A percentile compares a stretch with the other conserved stretches of the same genome.
phyloP scores from a whole-genome alignment of 1,140 invertebrate species.

The Solenopsis fugax region DNA sequence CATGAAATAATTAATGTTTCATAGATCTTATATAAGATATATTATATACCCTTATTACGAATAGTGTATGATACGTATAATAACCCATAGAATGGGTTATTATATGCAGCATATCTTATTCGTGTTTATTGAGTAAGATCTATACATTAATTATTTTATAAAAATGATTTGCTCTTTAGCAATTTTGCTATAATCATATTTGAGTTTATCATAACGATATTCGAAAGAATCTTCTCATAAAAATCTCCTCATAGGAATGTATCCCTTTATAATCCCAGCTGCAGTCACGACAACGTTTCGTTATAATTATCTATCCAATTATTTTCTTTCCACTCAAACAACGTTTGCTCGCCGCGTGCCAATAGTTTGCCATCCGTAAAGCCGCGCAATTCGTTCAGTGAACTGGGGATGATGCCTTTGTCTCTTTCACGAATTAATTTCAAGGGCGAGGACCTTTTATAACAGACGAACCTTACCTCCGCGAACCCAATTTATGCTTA shows the following conservation, averaged over 20 bases:
- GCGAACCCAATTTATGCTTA: conserved; percentile 79
- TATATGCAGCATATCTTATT: too few relatives aligned
- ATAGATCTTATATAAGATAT: too few relatives aligned
- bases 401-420: conserved; percentile 60
- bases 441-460: conserved; percentile 70
- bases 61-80: too few relatives aligned
- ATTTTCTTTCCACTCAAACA: conserved; percentile 67
- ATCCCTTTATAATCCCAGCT: not conserved
- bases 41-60: too few relatives aligned
- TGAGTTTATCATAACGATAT: not conserved
- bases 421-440: conserved; percentile 75
- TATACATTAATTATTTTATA: not conserved
- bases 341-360: conserved; percentile 61
- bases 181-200: not conserved
- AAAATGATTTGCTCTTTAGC: not conserved
- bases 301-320: conserved; percentile 66
- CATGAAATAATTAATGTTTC: too few relatives aligned
- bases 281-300: not conserved
- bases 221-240: not conserved
- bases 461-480: conserved; percentile 54
- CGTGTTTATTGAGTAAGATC: too few relatives aligned
- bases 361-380: conserved; percentile 62
- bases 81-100: too few relatives aligned
- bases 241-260: not conserved
- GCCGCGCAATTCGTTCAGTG: conserved; percentile 55